phyloP scores from a whole-genome alignment of 2,888 invertebrate species.

The Philereme vetulata region DNA sequence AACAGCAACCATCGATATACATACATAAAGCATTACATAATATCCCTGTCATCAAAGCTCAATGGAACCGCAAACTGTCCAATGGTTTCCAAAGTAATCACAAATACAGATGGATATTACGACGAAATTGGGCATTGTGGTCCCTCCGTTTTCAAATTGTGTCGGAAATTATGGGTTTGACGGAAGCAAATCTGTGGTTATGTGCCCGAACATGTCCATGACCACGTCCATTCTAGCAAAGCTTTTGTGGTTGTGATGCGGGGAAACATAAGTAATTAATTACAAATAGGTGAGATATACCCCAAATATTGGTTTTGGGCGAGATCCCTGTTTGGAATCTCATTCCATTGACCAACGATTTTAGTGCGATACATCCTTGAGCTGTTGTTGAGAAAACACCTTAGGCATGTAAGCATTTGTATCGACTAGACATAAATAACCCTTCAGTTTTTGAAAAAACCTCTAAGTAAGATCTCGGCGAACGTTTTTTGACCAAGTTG shows the following conservation, averaged over 20 bases:
- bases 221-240: not conserved
- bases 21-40: not conserved
- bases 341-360: no score
- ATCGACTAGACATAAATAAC: no score
- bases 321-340: not conserved
- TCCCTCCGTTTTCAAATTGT: not conserved
- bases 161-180: not conserved
- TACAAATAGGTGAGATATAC: no score
- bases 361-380: no score
- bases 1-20: no score
- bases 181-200: not conserved
- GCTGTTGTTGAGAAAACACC: no score
- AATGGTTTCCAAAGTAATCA: slow-evolving; percentile 9
- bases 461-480: no score
- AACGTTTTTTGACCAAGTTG: no score
- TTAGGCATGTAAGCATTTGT: no score
- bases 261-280: not conserved
- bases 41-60: not conserved
- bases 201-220: not conserved
- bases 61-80: slow-evolving; percentile 6
- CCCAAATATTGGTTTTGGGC: not conserved
- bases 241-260: not conserved
- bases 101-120: slow-evolving; percentile 7
- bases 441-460: no score
- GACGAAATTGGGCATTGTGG: slow-evolving; percentile 12